These are phyloP conservation scores for Calliphora vomitoria DNA, from an alignment of 2,888 invertebrate genomes.

Conservation along the genomic window DNA sequence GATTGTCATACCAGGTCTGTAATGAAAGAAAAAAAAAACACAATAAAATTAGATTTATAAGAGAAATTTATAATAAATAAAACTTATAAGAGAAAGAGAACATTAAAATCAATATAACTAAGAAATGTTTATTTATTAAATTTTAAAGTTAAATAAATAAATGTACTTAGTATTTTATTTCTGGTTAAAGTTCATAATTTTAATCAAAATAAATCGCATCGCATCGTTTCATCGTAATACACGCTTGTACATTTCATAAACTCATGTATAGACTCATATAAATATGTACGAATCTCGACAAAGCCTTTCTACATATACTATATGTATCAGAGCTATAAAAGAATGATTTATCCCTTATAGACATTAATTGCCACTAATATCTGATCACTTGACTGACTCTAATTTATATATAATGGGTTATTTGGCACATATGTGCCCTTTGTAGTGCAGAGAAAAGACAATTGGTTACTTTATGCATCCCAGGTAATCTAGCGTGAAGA, in stretches of 20 bases:
- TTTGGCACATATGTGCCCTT: no score
- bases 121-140: no score
- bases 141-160: neutral
- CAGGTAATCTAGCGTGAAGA: no score
- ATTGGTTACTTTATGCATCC: no score
- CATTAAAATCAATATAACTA: neutral
- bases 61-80: neutral
- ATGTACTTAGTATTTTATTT: neutral
- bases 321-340: no score
- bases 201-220: slow-evolving; percentile 32
- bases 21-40: slow-evolving; percentile 78
- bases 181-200: slow-evolving; percentile 14
- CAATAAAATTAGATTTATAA: slow-evolving; percentile 4
- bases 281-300: neutral
- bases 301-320: neutral
- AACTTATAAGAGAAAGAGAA: neutral
- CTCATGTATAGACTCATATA: neutral
- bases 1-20: slow-evolving; percentile 90
- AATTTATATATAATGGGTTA: no score
- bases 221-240: slow-evolving; percentile 30
- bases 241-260: neutral
- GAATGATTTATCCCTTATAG: no score
- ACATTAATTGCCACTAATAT: no score
- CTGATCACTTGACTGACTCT: no score
- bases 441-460: no score